A percentile compares a stretch with the other conserved stretches of the same genome.
phyloP scores from a whole-genome alignment of 2,797 vertebrate genomes.

The Fundulus diaphanus region DNA sequence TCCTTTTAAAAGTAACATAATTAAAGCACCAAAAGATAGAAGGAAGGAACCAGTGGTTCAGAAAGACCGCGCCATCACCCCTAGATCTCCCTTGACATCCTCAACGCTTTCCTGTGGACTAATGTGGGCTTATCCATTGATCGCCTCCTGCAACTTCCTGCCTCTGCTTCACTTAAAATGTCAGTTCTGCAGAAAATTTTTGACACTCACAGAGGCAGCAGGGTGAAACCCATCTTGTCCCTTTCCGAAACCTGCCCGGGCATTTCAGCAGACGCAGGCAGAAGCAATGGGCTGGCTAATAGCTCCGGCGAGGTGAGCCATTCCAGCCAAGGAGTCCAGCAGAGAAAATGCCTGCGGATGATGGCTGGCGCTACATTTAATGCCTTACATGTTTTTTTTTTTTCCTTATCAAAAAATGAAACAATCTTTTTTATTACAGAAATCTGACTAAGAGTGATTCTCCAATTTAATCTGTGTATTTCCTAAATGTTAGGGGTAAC shows the following conservation, averaged over 20 bases:
- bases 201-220: constrained; percentile 51
- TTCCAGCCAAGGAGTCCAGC: constrained; percentile 37
- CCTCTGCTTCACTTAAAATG: constrained; percentile 46
- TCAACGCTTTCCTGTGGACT: neutral
- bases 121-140: constrained; percentile 49
- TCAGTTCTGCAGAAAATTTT: constrained; percentile 50
- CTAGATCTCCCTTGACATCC: constrained; percentile 55
- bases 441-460: constrained; percentile 43
- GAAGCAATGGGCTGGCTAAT: constrained; percentile 60
- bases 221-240: constrained; percentile 60
- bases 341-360: constrained; percentile 34
- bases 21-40: constrained; percentile 7
- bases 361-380: constrained; percentile 29
- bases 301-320: constrained; percentile 47
- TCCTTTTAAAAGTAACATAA: constrained; percentile 13
- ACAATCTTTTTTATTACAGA: constrained; percentile 16
- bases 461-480: constrained; percentile 1
- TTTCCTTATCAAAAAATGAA: neutral
- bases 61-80: constrained; percentile 19
- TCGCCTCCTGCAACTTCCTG: constrained; percentile 37
- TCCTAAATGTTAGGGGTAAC: constrained; percentile 1
- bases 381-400: constrained; percentile 35
- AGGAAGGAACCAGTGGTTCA: constrained; percentile 8
- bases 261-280: constrained; percentile 50
- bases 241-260: constrained; percentile 38